These are phyloP conservation scores for Euura lappo DNA, from an alignment of 1,140 invertebrate species.

Conservation along the genomic window DNA sequence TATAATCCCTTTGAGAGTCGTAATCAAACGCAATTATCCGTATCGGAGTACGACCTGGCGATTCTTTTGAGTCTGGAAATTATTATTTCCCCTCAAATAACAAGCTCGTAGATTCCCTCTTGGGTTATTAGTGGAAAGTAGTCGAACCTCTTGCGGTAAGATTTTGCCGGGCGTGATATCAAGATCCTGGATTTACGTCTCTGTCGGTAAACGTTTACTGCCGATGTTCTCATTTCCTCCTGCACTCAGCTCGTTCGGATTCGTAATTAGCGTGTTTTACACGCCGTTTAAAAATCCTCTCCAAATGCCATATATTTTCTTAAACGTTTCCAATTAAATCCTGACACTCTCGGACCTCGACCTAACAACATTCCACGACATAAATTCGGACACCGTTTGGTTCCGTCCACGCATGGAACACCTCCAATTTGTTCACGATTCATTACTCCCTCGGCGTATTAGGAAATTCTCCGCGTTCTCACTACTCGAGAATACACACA, in stretches of 20 bases:
- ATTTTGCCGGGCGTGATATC: not conserved
- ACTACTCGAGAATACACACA: too few relatives aligned
- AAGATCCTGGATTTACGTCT: not conserved
- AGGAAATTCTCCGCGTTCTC: not conserved
- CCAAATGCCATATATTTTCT: not conserved
- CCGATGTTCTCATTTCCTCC: not conserved
- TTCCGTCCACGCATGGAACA: too few relatives aligned
- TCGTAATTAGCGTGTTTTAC: slow-evolving; percentile 4
- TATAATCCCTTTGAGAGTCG: too few relatives aligned
- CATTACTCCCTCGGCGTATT: too few relatives aligned
- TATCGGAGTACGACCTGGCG: too few relatives aligned
- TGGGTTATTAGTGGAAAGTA: not conserved
- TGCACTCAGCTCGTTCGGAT: not conserved
- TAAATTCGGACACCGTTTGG: not conserved
- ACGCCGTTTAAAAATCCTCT: not conserved
- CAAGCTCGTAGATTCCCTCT: too few relatives aligned
- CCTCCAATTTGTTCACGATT: too few relatives aligned
- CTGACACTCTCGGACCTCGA: not conserved
- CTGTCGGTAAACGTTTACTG: not conserved
- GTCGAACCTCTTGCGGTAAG: not conserved
- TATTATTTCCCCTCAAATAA: too few relatives aligned
- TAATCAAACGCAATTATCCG: too few relatives aligned
- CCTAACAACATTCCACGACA: not conserved
- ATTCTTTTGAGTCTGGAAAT: too few relatives aligned
- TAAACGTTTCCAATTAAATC: slow-evolving; percentile 1